These are phyloP conservation scores for Camponotus floridanus DNA, from an alignment of 1,140 invertebrate species.

Conservation along the genomic window DNA sequence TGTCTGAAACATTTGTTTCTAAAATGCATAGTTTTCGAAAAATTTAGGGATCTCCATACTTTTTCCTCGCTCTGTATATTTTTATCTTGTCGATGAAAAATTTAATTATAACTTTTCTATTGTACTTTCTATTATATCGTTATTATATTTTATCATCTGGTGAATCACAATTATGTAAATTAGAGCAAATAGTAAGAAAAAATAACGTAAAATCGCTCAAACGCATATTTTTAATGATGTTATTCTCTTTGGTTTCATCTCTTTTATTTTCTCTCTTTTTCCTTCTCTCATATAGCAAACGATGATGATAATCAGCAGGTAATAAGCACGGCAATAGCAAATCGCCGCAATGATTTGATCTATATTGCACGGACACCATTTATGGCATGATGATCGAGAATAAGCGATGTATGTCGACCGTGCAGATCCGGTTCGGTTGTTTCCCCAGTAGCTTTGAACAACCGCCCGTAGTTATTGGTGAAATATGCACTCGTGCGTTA, in stretches of 20 bases:
- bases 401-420: conserved; percentile 52
- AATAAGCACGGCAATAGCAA: conserved; percentile 54
- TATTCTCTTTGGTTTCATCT: neutral
- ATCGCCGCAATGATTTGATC: conserved; percentile 52
- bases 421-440: conserved; percentile 31
- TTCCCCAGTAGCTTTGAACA: conserved; percentile 27
- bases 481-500: conserved; percentile 29
- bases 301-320: conserved; percentile 41
- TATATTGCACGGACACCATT: conserved; percentile 44
- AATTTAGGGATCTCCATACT: too few species aligned
- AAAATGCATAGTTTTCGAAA: too few species aligned
- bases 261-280: neutral
- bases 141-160: neutral
- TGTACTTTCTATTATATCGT: neutral
- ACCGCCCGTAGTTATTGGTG: conserved; percentile 7
- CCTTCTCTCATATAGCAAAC: neutral
- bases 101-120: neutral
- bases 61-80: too few species aligned
- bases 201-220: neutral
- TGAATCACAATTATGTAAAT: neutral
- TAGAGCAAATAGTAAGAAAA: neutral
- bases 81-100: neutral
- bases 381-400: conserved; percentile 35
- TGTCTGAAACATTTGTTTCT: too few species aligned
- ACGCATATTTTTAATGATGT: too few species aligned